Conservation (phyloP, 2,113 vertebrate genomes). For the Zosterops hypoxanthus region DNA sequence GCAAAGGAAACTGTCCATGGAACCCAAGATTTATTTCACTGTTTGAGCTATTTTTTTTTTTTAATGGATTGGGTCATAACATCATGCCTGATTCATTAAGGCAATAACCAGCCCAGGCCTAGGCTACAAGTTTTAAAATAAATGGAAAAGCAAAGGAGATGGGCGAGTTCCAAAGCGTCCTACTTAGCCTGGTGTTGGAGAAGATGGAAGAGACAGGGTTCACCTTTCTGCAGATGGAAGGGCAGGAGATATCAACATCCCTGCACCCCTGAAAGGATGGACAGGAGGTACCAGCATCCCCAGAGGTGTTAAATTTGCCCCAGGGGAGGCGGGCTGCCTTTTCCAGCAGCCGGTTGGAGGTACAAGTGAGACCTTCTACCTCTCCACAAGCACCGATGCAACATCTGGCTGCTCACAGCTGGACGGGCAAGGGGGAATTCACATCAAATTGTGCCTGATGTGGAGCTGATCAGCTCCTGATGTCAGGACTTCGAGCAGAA, state of each 20-base stretch:
- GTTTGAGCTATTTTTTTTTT: neutral
- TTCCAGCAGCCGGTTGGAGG: neutral
- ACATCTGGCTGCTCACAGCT: neutral
- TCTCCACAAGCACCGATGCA: neutral
- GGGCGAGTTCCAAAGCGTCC: neutral
- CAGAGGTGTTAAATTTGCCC: neutral
- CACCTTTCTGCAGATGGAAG: neutral
- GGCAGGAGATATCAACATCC: neutral
- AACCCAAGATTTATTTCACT: neutral
- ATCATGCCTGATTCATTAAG: neutral
- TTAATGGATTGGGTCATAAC: neutral
- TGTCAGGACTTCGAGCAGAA: neutral
- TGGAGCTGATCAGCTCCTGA: neutral
- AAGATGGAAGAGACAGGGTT: neutral
- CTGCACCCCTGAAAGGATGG: neutral
- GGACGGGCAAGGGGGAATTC: neutral
- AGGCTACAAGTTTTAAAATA: neutral
- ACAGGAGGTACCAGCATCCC: neutral
- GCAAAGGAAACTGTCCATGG: neutral
- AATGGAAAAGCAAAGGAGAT: neutral
- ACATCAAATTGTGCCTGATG: neutral
- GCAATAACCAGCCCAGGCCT: neutral
- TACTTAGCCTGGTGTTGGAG: accelerated
- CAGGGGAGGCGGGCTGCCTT: neutral
- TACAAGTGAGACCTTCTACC: neutral